Base-by-base conservation (phyloP, 2,797 vertebrate genomes). In the Morelia viridis region DNA sequence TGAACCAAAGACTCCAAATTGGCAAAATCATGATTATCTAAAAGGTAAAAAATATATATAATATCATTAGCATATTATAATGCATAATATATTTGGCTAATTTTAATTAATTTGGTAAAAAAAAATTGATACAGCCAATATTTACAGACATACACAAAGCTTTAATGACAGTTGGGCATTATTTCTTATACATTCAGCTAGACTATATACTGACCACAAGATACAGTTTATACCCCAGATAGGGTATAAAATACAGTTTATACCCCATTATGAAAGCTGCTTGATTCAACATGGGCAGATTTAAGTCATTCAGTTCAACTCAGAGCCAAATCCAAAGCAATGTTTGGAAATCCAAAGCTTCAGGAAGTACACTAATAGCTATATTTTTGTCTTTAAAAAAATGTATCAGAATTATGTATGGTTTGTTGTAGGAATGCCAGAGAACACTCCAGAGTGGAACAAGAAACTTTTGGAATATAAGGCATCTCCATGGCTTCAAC, bases 1-100 rank as follows among this genome's bases (percentile, higher is more conserved):
- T 9, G 28, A 94, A 24, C 95, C 95, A 96, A 5, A 71, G 57
- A 28, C 0, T 92, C 95, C 97, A 96, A 17, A 28, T 58, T 5
- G 15, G 1, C 2, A 3, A 11, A 61, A 4, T 35, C 92, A 86
- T 93, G 87, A 61, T 92, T 65, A 19, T 62, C 93, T 90, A 41
- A 85, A 90, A 68, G 19, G 7, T 56, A 57, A 53, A 80, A 57
- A 19, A 64, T 80, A 64, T 3, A 41, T 22, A 53, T 13, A 64
- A 50, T 92, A 92, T 0, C 92, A 96, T 76, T 68, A 89, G 2
- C 57, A 89, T 92, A 94, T 12, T 94, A 9, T 53, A 95, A 89
- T 65, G 13, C 35, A 64, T 83, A 56, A 76, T 12, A 89, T 5
- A 22, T 31, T 80, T 64, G 5, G 19, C 4, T 71, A 0, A 0